Evolutionary conservation across 2,888 invertebrate genomes (phyloP).

Genomic region (Hedychridium roseum): DNA sequence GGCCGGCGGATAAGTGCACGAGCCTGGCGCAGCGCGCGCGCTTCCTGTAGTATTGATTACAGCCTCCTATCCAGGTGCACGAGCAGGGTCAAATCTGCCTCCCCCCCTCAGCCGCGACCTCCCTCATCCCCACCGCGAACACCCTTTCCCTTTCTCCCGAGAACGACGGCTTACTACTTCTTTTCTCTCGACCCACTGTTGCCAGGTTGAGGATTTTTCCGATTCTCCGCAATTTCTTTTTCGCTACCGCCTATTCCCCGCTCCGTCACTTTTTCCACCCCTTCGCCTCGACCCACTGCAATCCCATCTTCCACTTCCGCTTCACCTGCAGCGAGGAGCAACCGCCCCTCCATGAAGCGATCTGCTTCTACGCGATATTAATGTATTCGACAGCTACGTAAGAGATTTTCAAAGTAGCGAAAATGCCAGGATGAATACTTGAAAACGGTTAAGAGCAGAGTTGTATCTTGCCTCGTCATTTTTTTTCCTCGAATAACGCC

Average conservation of each 20-base stretch:
- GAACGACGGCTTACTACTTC: background rate
- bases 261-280: no score
- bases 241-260: no score
- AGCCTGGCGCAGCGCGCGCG: slow-evolving; percentile 48
- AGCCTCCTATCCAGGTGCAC: slow-evolving; percentile 60
- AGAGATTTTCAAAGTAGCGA: no score
- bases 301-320: no score
- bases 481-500: no score
- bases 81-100: slow-evolving; percentile 57
- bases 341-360: slow-evolving; percentile 16
- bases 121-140: slow-evolving; percentile 21
- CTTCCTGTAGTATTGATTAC: slow-evolving; percentile 60
- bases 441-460: no score
- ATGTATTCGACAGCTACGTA: no score
- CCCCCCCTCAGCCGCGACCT: slow-evolving; percentile 21
- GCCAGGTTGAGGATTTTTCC: background rate
- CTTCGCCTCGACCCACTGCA: no score
- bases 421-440: no score
- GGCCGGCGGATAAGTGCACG: slow-evolving; percentile 37
- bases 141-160: slow-evolving; percentile 14
- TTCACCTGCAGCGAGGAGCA: no score
- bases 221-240: background rate
- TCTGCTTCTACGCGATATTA: no score
- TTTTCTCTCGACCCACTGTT: background rate
- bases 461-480: no score